phyloP scores from a whole-genome alignment of 2,113 vertebrate genomes.

The Ageneiosus marmoratus region DNA sequence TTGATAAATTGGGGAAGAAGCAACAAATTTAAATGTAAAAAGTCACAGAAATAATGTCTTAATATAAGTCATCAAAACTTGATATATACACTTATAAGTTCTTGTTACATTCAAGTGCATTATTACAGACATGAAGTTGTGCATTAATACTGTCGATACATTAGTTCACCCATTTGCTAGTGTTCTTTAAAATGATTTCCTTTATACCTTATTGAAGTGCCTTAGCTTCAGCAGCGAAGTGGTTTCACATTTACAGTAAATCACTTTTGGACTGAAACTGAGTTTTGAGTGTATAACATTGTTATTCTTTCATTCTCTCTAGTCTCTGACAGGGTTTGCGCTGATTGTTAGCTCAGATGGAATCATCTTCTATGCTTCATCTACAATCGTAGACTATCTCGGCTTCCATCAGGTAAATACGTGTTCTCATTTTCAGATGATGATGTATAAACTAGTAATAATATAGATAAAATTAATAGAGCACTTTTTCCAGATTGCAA shows the following conservation, averaged over 20 bases:
- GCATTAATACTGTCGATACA: background rate
- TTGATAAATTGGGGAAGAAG: background rate
- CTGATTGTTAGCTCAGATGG: slow-evolving; percentile 93
- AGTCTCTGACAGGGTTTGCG: slow-evolving; percentile 93
- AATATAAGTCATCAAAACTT: too few relatives aligned
- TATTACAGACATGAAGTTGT: background rate
- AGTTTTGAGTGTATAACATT: background rate
- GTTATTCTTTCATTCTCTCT: slow-evolving; percentile 52
- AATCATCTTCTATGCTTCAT: slow-evolving; percentile 74
- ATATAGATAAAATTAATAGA: background rate
- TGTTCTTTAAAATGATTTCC: background rate
- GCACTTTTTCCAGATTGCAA: background rate
- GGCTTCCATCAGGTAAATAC: slow-evolving; percentile 87
- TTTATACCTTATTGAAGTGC: background rate
- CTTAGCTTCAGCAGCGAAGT: background rate
- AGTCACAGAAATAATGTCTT: background rate
- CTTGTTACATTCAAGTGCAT: background rate
- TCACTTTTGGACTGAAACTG: background rate
- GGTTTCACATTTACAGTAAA: background rate
- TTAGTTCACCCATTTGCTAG: background rate
- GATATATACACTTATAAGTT: background rate
- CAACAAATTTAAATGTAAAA: too few relatives aligned
- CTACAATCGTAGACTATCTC: slow-evolving; percentile 83
- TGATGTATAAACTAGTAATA: too few relatives aligned
- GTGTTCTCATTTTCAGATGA: background rate